Evolutionary conservation across 2,888 invertebrate species (phyloP).

Genomic region (Dasysyrphus albostriatus): DNA sequence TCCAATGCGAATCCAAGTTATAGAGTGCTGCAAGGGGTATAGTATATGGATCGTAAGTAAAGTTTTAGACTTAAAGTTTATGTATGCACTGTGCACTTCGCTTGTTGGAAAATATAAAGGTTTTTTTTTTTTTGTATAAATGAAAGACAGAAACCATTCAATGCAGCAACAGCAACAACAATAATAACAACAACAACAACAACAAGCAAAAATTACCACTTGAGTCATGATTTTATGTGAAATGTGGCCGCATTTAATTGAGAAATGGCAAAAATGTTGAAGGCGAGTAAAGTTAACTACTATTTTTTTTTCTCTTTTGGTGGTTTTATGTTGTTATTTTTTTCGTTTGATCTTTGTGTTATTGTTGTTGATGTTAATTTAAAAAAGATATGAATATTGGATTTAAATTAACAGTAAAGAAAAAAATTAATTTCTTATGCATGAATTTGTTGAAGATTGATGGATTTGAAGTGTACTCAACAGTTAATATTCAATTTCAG

Average conservation of each 20-base stretch:
- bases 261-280: conserved; percentile 75
- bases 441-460: too few species aligned
- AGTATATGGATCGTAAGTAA: conserved; percentile 57
- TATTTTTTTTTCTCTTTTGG: conserved; percentile 5
- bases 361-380: not conserved
- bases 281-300: conserved; percentile 63
- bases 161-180: conserved; percentile 12
- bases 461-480: too few species aligned
- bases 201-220: conserved; percentile 57
- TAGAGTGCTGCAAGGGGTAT: conserved; percentile 37
- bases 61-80: conserved; percentile 58
- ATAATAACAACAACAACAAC: conserved; percentile 22
- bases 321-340: not conserved
- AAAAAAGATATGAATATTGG: not conserved
- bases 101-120: conserved; percentile 41
- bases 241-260: conserved; percentile 74
- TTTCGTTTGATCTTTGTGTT: conserved; percentile 4
- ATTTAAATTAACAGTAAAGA: not conserved
- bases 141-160: conserved; percentile 42
- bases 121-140: conserved; percentile 25
- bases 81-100: conserved; percentile 69
- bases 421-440: not conserved
- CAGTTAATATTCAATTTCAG: too few species aligned
- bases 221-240: conserved; percentile 74
- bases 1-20: not conserved